A percentile compares a stretch with the other conserved stretches of the same genome.
phyloP scores from a whole-genome alignment of 2,797 vertebrate species.

The Chelonia mydas region DNA sequence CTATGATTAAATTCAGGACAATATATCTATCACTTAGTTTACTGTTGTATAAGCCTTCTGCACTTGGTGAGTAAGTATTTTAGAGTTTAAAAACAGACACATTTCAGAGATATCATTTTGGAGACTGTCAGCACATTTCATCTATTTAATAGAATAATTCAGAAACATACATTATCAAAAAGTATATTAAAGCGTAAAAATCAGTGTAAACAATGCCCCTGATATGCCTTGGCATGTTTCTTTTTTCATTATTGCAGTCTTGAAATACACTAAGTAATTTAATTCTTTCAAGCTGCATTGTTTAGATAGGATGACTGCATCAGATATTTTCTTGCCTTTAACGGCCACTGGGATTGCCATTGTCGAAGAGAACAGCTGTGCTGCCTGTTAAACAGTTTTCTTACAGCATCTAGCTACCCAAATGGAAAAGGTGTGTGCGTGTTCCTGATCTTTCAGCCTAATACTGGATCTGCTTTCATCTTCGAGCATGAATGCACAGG shows the following conservation, averaged over 20 bases:
- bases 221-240: neutral
- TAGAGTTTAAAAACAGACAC: neutral
- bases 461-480: neutral
- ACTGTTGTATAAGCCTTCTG: neutral
- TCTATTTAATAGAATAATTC: slow-evolving; percentile 13
- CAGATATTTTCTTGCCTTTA: slow-evolving; percentile 42
- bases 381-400: slow-evolving; percentile 59
- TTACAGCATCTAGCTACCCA: neutral
- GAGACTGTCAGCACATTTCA: neutral
- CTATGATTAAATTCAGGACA: neutral
- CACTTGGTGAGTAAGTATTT: neutral
- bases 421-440: neutral
- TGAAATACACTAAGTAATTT: slow-evolving; percentile 46
- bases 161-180: slow-evolving; percentile 15
- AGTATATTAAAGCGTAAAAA: slow-evolving; percentile 30
- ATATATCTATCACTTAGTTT: neutral
- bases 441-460: neutral
- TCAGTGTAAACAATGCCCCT: slow-evolving; percentile 16
- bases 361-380: slow-evolving; percentile 52
- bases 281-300: slow-evolving; percentile 58
- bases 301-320: slow-evolving; percentile 58
- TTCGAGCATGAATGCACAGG: neutral
- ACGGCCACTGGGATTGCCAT: slow-evolving; percentile 17
- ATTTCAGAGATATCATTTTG: neutral
- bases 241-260: slow-evolving; percentile 12